Evolutionary conservation across 30 jellyfish, hydroid and myxozoan species (phyloP), one percentile per base, ranked within the genome.

Genomic region (Mastigias papua): DNA sequence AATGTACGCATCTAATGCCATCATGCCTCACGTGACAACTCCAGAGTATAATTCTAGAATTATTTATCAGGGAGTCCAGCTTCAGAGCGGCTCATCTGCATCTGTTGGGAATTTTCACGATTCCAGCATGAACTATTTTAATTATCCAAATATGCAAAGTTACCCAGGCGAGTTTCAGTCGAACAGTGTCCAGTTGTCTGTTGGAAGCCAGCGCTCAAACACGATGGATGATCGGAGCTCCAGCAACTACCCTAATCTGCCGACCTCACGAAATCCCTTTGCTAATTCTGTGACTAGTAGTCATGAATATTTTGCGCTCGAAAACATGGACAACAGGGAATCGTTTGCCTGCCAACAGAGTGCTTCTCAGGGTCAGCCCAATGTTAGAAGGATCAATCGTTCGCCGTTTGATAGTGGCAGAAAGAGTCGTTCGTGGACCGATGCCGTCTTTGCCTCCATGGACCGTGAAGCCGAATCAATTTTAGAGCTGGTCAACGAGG

Each of bases 251-350:
- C 78, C 62, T 83, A 83, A 83, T 83, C 93, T 83, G 80, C 28
- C 93, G 86, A 57, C 93, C 86, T 83, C 93, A 70, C 93, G 93
- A 71, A 83, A 83, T 83, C 86, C 84, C 84, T 82, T 66, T 23
- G 68, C 92, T 83, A 83, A 83, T 83, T 72, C 93, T 83, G 35
- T 72, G 78, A 13, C 86, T 29, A 70, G 37, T 79, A 64, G 80
- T 83, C 93, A 83, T 83, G 93, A 83, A 83, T 83, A 83, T 83
- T 83, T 27, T 84, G 42, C 93, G 72, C 74, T 63, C 4, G 76
- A 83, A 83, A 83, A 83, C 82, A 83, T 83, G 93, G 93, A 83
- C 37, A 58, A 83, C 93, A 69, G 93, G 67, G 93, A 83, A 50
- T 64, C 80, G 3, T 83, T 26, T 69, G 87, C 93, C 31, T 81